Base-by-base conservation (phyloP, 2,797 vertebrate genomes). In the Enteromius argenteus region DNA sequence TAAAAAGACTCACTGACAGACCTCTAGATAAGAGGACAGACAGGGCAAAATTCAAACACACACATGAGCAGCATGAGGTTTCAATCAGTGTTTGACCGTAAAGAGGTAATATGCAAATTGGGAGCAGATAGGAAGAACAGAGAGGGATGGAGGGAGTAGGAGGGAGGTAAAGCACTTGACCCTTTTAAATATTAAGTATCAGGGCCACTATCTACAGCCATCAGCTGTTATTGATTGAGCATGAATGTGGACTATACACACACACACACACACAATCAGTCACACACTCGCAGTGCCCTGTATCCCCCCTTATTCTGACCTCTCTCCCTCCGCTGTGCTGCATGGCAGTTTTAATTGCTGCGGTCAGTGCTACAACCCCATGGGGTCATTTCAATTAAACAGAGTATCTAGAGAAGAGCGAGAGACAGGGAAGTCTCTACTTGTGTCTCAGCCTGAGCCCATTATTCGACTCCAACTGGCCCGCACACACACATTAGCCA, bases 111-210 rank as follows among this genome's bases (percentile, higher is more conserved):
- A 79, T 76, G 68, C 68, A 86, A 87, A 85, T 64, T 51, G 62
- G 35, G 89, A 84, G 74, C 79, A 80, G 85, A 83, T 75, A 68
- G 66, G 60, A 46, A 68, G 49, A 76, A 39, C 15, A 10, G 17
- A 30, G 23, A 39, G 66, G 32, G 75, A 64, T 42, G 39, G 56
- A 35, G 49, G 21, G 81, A 49, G 86, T 89, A 56, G 19, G 8
- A 49, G 88, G 74, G 85, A 56, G 85, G 83, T 83, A 79, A 35
- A 7, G 84, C 71, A 88, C 87, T 93, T 94, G 91, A 93, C 92
- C 93, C 88, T 90, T 87, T 94, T 93, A 92, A 93, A 93, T 93
- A 93, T 93, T 92, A 90, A 94, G 89, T 87, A 89, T 67, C 78
- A 81, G 35, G 83, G 87, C 86, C 85, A 82, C 87, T 88, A 91